Base-by-base conservation (phyloP, 2,113 vertebrate species). In the Podilymbus podiceps region DNA sequence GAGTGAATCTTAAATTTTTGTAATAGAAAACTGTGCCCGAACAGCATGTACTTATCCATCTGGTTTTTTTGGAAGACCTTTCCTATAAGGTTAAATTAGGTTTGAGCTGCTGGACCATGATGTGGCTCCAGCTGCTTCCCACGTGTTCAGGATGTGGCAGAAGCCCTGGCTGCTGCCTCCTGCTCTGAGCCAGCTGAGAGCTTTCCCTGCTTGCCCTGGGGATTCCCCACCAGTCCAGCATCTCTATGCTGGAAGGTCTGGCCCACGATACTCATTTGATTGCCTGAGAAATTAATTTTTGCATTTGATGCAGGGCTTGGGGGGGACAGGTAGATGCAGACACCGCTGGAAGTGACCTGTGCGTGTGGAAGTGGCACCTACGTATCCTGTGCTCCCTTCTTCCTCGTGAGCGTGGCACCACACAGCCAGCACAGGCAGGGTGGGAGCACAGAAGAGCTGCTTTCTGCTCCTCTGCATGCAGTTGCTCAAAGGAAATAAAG, bases 351-450 rank as follows among this genome's bases (percentile, higher is more conserved):
- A 44, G 27, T 49, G 40, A 25, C 44, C 2, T 2, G 8, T 55
- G 74, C n/a, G 5, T 11, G 9, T 67, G 40, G 31, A 35, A 15
- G 12, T 21, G 35, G 52, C 62, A 35, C 17, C 49, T 78, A 1
- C 0, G 1, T 52, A 71, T 83, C 31, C 71, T 60, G 28, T 5
- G 2, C 28, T 79, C 25, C 49, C 23, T 62, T 77, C 55, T 56
- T 80, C 40, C 46, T 69, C n/a, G n/a, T 21, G 38, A 23, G n/a
- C 1, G 2, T 87, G 84, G 31, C 40, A 71, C 47, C 30, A 8
- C 0, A 0, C 22, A 78, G 62, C 23, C 38, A 27, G 30, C 0
- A 0, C 9, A 73, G 62, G 69, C 68, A 7, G 10, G 20, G 30
- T 49, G 55, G 69, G 56, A 85, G 71, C 28, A 44, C 44, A 20